These are phyloP conservation scores for Enteromius paludinosus DNA, from an alignment of 2,797 vertebrate species.

Conservation along the genomic window DNA sequence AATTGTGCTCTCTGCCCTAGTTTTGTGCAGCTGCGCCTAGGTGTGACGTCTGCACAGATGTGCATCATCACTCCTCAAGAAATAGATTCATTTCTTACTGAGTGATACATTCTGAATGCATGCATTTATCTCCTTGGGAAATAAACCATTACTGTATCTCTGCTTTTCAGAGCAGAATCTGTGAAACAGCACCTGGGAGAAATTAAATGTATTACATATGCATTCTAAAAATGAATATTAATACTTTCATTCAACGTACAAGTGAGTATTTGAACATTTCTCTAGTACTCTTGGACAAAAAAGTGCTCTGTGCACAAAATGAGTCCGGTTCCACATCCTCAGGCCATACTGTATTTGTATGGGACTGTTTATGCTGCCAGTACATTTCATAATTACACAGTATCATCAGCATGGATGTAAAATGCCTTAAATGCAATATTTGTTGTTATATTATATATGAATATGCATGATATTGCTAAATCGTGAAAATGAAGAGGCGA, in stretches of 20 bases:
- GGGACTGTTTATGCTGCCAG: neutral
- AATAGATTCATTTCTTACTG: conserved; percentile 6
- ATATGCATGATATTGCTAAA: neutral
- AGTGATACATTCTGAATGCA: neutral
- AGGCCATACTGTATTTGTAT: neutral
- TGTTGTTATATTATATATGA: neutral
- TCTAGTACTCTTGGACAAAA: neutral
- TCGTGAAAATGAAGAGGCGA: neutral
- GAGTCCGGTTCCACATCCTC: neutral
- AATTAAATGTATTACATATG: neutral
- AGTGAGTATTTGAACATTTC: neutral
- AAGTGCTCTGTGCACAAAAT: neutral
- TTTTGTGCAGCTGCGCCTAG: conserved; percentile 56
- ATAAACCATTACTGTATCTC: neutral
- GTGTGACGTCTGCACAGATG: conserved; percentile 56
- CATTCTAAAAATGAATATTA: neutral
- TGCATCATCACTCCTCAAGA: conserved; percentile 30
- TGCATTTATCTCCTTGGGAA: neutral
- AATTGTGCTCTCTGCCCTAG: conserved; percentile 51
- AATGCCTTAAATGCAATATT: neutral
- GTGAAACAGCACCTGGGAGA: neutral
- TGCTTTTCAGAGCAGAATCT: neutral
- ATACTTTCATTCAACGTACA: neutral
- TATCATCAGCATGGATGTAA: neutral
- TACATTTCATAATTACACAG: neutral